Base-by-base conservation (phyloP, 2,113 vertebrate species). In the Eubucco bourcierii region DNA sequence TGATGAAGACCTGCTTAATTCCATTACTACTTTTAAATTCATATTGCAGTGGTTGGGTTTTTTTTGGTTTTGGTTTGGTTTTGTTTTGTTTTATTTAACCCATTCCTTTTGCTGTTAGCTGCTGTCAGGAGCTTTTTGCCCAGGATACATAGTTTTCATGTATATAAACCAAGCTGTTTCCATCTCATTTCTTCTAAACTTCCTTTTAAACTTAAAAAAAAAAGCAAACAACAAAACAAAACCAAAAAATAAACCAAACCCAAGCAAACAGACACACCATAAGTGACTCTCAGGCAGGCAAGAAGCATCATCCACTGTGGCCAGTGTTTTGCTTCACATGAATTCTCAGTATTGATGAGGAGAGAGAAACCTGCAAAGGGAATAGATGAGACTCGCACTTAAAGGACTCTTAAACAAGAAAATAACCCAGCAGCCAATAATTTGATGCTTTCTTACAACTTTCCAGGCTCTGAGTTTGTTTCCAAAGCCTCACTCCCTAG, bases 401-500 rank as follows among this genome's bases (percentile, higher is more conserved):
- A 77, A 72, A 80, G 65, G 86, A 73, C 59, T 72, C 59, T 76
- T 79, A 79, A 89, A 58, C 53, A 65, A 75, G 65, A 64, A 81
- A 93, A 94, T 70, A 89, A 65, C 52, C 37, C 66, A 80, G 61
- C 53, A 89, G 66, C 71, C 78, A 84, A 87, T 77, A 88, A 86
- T 81, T 66, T 73, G 55, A 47, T n/a, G 79, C 52, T 94, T 90
- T 73, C 41, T 89, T 66, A 44, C 56, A 58, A 16, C 11, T 4
- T 80, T 25, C 68, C 58, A 68, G 53, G 65, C 73, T 61, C 34
- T 70, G 73, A 80, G 41, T 70, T 93, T 59, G 63, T 90, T 94
- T 90, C 79, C 71, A 73, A 79, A 90, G 78, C 66, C 59, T 67
- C 18, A 3, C 21, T 76, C 65, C 10, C 27, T 34, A 12, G 16